These are phyloP conservation scores for Metopolophium dirhodum DNA, from an alignment of 1,140 invertebrate genomes.

Conservation along the genomic window DNA sequence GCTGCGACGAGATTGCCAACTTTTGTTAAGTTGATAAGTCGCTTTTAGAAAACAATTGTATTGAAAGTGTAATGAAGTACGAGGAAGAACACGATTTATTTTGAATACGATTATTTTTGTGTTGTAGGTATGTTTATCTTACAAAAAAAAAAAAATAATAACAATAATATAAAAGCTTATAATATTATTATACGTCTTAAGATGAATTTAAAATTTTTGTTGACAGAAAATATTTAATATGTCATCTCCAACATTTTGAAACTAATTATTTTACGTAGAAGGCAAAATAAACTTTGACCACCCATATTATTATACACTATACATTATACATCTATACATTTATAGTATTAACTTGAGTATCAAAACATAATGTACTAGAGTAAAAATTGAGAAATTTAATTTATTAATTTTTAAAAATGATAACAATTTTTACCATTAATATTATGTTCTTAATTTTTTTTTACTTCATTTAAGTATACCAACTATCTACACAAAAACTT, in stretches of 20 bases:
- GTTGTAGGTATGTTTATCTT: neutral
- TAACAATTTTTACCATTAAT: neutral
- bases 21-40: slow-evolving; percentile 30
- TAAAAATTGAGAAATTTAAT: neutral
- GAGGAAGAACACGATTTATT: neutral
- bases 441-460: neutral
- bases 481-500: neutral
- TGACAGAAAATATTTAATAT: neutral
- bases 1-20: neutral
- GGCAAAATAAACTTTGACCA: neutral
- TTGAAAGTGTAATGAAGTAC: slow-evolving; percentile 23
- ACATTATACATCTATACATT: no score
- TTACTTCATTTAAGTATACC: no score
- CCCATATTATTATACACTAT: no score
- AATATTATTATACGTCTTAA: neutral
- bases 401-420: neutral
- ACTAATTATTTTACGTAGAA: neutral
- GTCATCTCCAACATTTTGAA: neutral
- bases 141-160: neutral
- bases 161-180: neutral
- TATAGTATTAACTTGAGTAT: neutral
- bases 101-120: slow-evolving; percentile 9
- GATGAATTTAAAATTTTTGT: neutral
- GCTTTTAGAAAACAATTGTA: slow-evolving; percentile 13
- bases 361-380: neutral